phyloP scores from a whole-genome alignment of 2,113 vertebrate genomes.

The Laterallus jamaicensis region DNA sequence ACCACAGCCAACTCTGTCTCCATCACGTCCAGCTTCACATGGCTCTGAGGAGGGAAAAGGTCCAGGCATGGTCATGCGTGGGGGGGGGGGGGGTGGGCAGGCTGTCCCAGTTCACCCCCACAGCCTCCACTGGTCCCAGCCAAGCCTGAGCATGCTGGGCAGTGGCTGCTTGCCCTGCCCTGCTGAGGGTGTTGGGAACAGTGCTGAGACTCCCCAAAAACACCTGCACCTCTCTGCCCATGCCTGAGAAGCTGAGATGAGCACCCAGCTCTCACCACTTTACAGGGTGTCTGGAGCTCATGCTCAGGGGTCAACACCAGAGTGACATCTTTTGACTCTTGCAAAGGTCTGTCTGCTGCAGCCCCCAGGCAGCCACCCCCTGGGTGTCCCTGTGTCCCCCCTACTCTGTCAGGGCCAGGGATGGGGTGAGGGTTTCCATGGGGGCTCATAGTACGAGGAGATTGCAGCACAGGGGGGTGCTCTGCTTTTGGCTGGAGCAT shows the following conservation, averaged over 20 bases:
- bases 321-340: rapidly evolving
- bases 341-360: neutral
- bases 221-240: neutral
- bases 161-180: neutral
- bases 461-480: neutral
- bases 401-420: neutral
- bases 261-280: rapidly evolving
- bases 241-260: neutral
- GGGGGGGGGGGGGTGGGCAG: too few relatives aligned
- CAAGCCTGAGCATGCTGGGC: neutral
- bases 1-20: neutral
- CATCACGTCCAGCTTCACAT: neutral
- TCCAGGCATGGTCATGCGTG: rapidly evolving
- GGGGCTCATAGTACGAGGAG: neutral
- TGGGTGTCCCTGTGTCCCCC: neutral
- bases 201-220: neutral
- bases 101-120: neutral
- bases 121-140: neutral
- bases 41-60: neutral
- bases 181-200: neutral
- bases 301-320: neutral
- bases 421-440: too few relatives aligned
- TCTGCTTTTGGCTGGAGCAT: neutral
- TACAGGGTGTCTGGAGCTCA: neutral
- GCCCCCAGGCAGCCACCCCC: neutral